Base-by-base conservation (phyloP, 2,113 vertebrate species). In the Notothenia coriiceps region DNA sequence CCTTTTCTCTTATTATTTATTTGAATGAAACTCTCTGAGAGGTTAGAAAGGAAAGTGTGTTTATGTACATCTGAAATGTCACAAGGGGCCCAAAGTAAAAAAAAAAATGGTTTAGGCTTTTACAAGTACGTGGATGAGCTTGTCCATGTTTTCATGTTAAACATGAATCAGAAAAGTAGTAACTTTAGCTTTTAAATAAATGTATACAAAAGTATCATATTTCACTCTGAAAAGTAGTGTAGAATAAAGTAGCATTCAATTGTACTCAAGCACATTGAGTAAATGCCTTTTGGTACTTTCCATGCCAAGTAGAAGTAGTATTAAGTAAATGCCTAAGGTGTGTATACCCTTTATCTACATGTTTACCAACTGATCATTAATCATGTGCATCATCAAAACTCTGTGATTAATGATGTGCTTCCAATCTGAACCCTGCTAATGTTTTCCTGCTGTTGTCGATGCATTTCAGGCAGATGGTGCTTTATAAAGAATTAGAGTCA, bases 391-490 rank as follows among this genome's bases (percentile, higher is more conserved):
- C 43, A 14, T 14, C 61, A 64, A 64, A 15, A 63, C 20, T 25
- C n/a, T 64, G 20, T 74, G 52, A 84, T 86, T 55, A 69, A 79
- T 84, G 70, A 59, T 64, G 25, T 54, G 13, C 47, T 75, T 87
- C 44, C 57, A 69, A 85, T 77, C 74, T 68, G 22, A 79, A 70
- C 56, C 25, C 60, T 63, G 46, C 35, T 63, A 46, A 66, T 25
- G 29, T 69, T 70, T 76, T 29, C 55, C 54, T 80, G 20, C 64
- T 59, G 57, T 52, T 73, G 68, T 11, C 2, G 5, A 47, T 61
- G 54, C 18, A 61, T 74, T 82, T 6, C 15, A 74, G 75, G 75
- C 6, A 50, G 56, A 82, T 47, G 59, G 63, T 12, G 40, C 44
- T 84, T 43, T 64, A 13, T 54, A 51, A n/a, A 50, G 54, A 67